These are phyloP conservation scores for Drosophila paulistorum DNA, from an alignment of 1,140 invertebrate genomes.

Conservation along the genomic window DNA sequence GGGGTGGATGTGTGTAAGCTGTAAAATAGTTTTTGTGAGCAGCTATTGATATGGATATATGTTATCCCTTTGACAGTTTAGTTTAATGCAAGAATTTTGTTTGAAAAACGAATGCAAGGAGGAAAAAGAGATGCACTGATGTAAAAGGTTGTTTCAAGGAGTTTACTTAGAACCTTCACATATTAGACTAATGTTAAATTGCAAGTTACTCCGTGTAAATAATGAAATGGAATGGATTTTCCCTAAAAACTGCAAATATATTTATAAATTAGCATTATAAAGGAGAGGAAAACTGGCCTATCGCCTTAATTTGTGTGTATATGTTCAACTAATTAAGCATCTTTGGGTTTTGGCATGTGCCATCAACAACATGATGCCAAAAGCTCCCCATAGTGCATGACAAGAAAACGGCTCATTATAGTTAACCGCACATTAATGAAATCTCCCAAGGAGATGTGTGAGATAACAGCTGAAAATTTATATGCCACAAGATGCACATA, in stretches of 20 bases:
- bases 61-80: conserved; percentile 14
- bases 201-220: too few relatives aligned
- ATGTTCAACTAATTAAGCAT: conserved; percentile 11
- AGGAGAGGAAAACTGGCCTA: neutral
- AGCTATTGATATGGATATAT: conserved; percentile 10
- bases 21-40: conserved; percentile 6
- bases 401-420: conserved; percentile 59
- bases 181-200: too few relatives aligned
- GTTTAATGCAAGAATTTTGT: neutral
- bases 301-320: neutral
- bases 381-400: conserved; percentile 34
- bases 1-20: neutral
- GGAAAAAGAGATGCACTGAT: neutral
- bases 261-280: too few relatives aligned
- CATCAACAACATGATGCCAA: conserved; percentile 24
- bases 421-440: conserved; percentile 77
- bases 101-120: neutral
- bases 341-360: conserved; percentile 31
- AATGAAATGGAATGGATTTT: too few relatives aligned
- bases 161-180: neutral
- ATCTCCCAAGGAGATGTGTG: conserved; percentile 50
- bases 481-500: conserved; percentile 59
- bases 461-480: conserved; percentile 63
- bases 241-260: too few relatives aligned
- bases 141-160: conserved; percentile 14